Evolutionary conservation across 2,888 invertebrate species (phyloP).

Genomic region (Ischnura elegans): DNA sequence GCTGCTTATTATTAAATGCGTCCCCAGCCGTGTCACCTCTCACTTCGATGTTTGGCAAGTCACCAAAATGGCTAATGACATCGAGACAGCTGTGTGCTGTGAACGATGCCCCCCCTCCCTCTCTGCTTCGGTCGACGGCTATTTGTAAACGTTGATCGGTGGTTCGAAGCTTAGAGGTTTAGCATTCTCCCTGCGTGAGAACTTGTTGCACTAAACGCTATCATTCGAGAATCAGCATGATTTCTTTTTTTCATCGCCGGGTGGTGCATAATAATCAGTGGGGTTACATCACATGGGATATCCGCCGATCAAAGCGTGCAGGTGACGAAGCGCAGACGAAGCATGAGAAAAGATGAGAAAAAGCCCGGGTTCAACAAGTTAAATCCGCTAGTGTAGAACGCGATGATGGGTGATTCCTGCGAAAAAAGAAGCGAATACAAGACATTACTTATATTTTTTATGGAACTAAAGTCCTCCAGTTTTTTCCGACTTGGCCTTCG

Average conservation of each 20-base stretch:
- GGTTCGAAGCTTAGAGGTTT: background rate
- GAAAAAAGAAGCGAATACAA: too few relatives aligned
- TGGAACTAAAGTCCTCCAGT: background rate
- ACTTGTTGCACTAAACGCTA: background rate
- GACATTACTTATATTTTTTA: too few relatives aligned
- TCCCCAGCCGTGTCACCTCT: background rate
- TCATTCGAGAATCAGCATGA: background rate
- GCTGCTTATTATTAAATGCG: background rate
- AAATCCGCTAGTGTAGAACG: background rate
- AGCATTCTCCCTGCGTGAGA: background rate
- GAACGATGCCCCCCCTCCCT: background rate
- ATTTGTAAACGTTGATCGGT: background rate
- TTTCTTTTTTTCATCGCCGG: background rate
- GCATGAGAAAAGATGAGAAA: background rate
- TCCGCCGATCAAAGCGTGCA: background rate
- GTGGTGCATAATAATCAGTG: background rate
- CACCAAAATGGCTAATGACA: slow-evolving; percentile 34
- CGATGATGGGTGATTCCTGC: background rate
- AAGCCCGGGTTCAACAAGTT: background rate
- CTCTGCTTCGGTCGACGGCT: background rate
- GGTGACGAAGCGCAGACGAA: background rate
- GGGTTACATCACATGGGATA: background rate
- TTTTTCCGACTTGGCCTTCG: too few relatives aligned
- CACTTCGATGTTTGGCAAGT: slow-evolving; percentile 1
- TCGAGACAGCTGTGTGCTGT: slow-evolving; percentile 46